Base-by-base conservation (phyloP, 2,113 vertebrate genomes). In the Rhagologus leucostigma region DNA sequence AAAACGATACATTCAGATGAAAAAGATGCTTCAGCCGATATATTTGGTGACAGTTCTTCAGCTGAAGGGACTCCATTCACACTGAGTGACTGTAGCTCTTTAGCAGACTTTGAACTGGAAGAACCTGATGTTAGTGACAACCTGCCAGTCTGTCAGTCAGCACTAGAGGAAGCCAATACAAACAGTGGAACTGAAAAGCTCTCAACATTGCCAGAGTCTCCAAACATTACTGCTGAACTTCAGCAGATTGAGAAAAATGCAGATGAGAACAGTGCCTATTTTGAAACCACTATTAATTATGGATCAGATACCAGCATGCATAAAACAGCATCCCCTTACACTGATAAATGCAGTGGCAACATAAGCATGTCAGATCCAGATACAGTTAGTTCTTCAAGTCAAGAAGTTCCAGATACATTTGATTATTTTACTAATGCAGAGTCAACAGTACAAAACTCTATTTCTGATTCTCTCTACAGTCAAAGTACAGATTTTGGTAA, bases 61-160 rank as follows among this genome's bases (percentile, higher is more conserved):
- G 84, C 96, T 11, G 97, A 98, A 89, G 98, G 98, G 10, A 93
- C 88, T 63, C 59, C 96, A 9, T 98, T 98, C 74, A 98, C 98
- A 32, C 29, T 98, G n/a, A 98, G 98, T 29, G 98, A 98, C 10
- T 64, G n/a, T 4, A 94, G 89, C 4, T 98, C 96, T 64, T 42
- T 73, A 79, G 65, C 89, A 32, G 96, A 97, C 19, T 80, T 30
- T 14, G 52, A 86, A 32, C 52, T 49, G 70, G 80, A 57, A 65
- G 9, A 21, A 13, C 33, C 27, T 7, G 27, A 46, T 10, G 73
- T 27, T 27, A 56, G 41, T 6, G 30, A 92, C 80, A 84, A 33
- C 16, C 4, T 16, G 16, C 44, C 53, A 7, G 12, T 46, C 47
- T 15, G 26, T 17, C 67, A 71, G 32, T 3, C 44, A 0, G n/a